These are phyloP conservation scores for Python bivittatus DNA, from an alignment of 2,113 vertebrate genomes.

Conservation along the genomic window DNA sequence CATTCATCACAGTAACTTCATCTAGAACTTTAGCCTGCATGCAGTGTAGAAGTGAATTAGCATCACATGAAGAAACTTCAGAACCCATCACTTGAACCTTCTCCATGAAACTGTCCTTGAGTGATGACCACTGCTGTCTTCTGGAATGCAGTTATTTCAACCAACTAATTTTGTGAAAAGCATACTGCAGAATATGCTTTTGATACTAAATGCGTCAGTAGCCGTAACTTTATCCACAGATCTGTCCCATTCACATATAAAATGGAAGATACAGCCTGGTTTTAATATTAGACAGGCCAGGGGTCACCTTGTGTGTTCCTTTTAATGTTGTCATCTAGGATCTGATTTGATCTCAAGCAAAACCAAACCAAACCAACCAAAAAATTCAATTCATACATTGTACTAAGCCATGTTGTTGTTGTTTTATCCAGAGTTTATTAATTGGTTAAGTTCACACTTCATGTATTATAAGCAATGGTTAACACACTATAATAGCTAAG, in stretches of 20 bases:
- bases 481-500: not conserved
- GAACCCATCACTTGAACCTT: not conserved
- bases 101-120: not conserved
- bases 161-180: not conserved
- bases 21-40: not conserved
- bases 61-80: not conserved
- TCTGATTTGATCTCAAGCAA: not conserved
- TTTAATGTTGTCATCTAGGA: not conserved
- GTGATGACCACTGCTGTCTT: not conserved
- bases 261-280: not conserved
- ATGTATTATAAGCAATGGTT: not conserved
- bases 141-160: not conserved
- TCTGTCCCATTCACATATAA: not conserved
- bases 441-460: not conserved
- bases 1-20: not conserved
- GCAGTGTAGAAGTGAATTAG: not conserved
- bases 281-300: not conserved
- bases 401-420: not conserved
- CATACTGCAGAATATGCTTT: not conserved
- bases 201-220: not conserved
- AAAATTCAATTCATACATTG: not conserved
- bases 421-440: not conserved
- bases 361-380: not conserved
- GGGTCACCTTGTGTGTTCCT: not conserved
- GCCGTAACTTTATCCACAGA: not conserved